Conservation (phyloP, 1,140 invertebrate genomes). For the Leguminivora glycinivorella region DNA sequence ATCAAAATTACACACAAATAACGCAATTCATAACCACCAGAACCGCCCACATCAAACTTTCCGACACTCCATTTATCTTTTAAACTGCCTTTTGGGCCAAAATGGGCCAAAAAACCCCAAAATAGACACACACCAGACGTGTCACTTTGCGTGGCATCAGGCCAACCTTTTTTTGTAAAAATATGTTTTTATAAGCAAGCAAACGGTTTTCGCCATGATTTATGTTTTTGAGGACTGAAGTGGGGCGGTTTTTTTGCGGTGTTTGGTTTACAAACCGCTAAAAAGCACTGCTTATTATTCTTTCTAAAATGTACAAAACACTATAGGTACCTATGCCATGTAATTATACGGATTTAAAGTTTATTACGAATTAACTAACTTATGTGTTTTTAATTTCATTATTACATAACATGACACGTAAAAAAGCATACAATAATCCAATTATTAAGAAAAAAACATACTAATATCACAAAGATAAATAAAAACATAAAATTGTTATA, state of each 20-base stretch:
- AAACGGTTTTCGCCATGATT: conserved; percentile 55
- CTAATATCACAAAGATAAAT: too few species aligned
- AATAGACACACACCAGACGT: conserved; percentile 52
- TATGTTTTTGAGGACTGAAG: conserved; percentile 47
- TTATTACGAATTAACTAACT: not conserved
- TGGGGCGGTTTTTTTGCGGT: conserved; percentile 36
- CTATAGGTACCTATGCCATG: too few species aligned
- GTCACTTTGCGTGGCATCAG: conserved; percentile 52
- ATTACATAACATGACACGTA: too few species aligned
- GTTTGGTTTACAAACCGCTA: not conserved
- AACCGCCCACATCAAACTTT: not conserved
- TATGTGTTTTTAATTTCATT: not conserved
- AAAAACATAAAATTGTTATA: not conserved
- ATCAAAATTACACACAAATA: not conserved
- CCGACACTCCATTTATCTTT: conserved; percentile 20
- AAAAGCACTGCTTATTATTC: conserved; percentile 5
- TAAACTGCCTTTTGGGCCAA: not conserved
- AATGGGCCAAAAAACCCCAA: not conserved
- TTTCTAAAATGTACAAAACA: not conserved
- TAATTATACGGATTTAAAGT: not conserved
- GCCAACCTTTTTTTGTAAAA: conserved; percentile 49
- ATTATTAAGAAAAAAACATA: too few species aligned
- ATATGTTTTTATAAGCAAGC: conserved; percentile 36
- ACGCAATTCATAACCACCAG: not conserved
- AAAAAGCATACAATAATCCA: too few species aligned